A percentile compares a stretch with the other conserved stretches of the same genome.
Evolutionary conservation across 2,797 vertebrate species (phyloP).

Genomic region (Trachurus trachurus): DNA sequence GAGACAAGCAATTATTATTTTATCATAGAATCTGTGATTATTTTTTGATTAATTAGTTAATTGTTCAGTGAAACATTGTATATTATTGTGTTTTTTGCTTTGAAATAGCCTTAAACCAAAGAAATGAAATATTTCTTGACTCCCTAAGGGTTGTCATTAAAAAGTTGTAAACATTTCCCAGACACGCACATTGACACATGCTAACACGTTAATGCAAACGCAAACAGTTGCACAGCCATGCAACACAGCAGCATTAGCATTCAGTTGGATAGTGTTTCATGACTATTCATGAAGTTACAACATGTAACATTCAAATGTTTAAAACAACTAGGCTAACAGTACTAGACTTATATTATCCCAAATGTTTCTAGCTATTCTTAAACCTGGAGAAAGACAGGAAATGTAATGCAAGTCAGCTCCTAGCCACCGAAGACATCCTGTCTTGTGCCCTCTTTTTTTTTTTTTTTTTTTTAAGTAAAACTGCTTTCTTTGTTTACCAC

Average conservation of each 20-base stretch:
- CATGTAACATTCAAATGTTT: too few relatives aligned
- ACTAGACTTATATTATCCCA: too few relatives aligned
- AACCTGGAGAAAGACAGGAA: too few relatives aligned
- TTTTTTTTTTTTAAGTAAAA: too few relatives aligned
- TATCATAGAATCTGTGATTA: not conserved
- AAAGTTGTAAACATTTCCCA: not conserved
- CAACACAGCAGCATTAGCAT: not conserved
- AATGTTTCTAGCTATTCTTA: too few relatives aligned
- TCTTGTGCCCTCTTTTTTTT: too few relatives aligned
- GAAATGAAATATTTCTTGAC: not conserved
- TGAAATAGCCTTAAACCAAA: not conserved
- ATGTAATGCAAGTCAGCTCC: too few relatives aligned
- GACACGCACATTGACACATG: not conserved
- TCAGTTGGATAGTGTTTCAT: not conserved
- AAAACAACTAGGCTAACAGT: too few relatives aligned
- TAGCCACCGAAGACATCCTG: too few relatives aligned
- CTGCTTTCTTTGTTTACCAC: too few relatives aligned
- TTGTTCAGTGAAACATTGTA: too few relatives aligned
- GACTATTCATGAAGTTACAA: not conserved
- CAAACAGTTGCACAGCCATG: not conserved
- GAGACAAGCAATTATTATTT: conserved; percentile 3
- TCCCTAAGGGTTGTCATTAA: not conserved
- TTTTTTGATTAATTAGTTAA: conserved; percentile 1
- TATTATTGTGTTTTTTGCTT: not conserved
- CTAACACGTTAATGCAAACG: not conserved